Conservation (phyloP, 2,797 vertebrate genomes). For the Hippopotamyrus pictus region DNA sequence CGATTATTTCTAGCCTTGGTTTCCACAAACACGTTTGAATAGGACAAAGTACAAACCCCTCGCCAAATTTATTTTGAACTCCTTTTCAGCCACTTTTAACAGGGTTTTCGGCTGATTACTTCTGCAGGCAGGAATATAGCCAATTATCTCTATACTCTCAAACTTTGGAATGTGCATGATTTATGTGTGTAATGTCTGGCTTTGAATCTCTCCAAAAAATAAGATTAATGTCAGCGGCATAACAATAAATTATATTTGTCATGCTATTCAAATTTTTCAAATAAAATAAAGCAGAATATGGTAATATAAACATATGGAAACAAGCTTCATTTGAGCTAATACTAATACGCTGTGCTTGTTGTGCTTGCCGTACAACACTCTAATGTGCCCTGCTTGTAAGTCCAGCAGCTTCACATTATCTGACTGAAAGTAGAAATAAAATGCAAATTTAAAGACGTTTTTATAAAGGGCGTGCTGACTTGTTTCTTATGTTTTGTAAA, state of each 20-base stretch:
- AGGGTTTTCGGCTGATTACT: constrained; percentile 24
- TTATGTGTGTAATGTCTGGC: constrained; percentile 16
- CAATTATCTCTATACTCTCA: constrained; percentile 22
- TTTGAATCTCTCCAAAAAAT: constrained; percentile 8
- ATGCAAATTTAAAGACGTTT: background rate
- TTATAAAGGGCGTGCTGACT: background rate
- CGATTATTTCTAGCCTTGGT: constrained; percentile 28
- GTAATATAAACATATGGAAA: background rate
- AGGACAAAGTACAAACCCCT: constrained; percentile 21
- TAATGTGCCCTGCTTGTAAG: background rate
- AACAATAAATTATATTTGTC: constrained; percentile 12
- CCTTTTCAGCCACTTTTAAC: constrained; percentile 24
- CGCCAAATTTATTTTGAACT: constrained; percentile 13
- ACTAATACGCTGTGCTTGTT: background rate
- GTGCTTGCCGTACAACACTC: background rate
- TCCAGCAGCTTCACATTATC: background rate
- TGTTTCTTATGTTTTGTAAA: background rate
- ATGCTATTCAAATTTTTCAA: background rate
- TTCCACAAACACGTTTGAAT: background rate
- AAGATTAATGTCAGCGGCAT: constrained; percentile 15
- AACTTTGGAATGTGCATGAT: constrained; percentile 9
- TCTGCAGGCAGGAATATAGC: constrained; percentile 24
- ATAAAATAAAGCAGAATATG: background rate
- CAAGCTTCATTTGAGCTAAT: background rate
- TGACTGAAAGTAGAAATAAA: background rate